Conservation (phyloP, 2,113 vertebrate genomes). For the Dascyllus trimaculatus region DNA sequence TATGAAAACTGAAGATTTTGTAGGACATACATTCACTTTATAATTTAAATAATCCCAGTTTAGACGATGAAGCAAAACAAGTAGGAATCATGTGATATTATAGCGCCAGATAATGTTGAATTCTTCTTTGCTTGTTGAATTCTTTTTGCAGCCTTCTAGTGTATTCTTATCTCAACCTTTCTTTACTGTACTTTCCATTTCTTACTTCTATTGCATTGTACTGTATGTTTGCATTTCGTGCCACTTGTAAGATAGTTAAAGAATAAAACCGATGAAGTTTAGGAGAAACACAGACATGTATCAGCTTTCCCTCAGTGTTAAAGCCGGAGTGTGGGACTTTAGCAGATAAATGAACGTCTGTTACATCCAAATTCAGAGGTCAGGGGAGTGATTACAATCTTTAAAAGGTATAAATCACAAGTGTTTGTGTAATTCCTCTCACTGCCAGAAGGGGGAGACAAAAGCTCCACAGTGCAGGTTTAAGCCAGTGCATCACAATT, state of each 20-base stretch:
- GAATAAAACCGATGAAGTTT: slow-evolving; percentile 19
- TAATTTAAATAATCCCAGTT: slow-evolving; percentile 37
- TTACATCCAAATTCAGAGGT: too few relatives aligned
- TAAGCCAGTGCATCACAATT: slow-evolving; percentile 27
- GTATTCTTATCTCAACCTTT: slow-evolving; percentile 25
- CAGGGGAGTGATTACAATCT: too few relatives aligned
- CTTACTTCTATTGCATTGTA: slow-evolving; percentile 28
- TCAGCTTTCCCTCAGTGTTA: slow-evolving; percentile 11
- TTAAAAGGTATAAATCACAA: too few relatives aligned
- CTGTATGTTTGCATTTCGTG: slow-evolving; percentile 34
- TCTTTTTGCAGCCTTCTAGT: too few relatives aligned
- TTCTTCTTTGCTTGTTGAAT: slow-evolving; percentile 34
- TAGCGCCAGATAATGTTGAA: slow-evolving; percentile 22
- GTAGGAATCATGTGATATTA: slow-evolving; percentile 7
- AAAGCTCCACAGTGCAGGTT: too few relatives aligned
- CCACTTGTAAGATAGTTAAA: slow-evolving; percentile 24
- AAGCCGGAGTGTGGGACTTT: too few relatives aligned
- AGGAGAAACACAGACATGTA: slow-evolving; percentile 20
- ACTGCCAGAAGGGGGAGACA: too few relatives aligned
- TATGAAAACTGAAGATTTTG: slow-evolving; percentile 1
- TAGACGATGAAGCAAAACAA: neutral
- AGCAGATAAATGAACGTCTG: too few relatives aligned
- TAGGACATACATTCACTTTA: slow-evolving; percentile 26
- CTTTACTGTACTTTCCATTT: neutral
- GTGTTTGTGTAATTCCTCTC: too few relatives aligned